Percentiles rank a stretch among this genome's conserved stretches.
phyloP scores from a whole-genome alignment of 1,140 invertebrate species.

The Eupeodes corollae region DNA sequence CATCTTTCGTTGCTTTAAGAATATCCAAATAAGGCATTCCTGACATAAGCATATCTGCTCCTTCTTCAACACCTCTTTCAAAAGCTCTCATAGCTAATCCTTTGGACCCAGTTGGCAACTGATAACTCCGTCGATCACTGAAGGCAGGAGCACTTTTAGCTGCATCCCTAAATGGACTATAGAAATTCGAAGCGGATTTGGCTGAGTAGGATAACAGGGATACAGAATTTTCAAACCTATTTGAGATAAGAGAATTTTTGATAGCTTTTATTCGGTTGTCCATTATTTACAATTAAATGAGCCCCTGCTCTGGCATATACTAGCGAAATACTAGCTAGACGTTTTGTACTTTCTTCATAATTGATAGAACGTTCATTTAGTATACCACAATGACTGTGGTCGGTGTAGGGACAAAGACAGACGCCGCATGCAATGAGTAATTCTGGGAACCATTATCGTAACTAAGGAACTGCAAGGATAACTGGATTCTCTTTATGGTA shows the following conservation, averaged over 20 bases:
- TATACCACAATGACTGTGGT: conserved; percentile 89
- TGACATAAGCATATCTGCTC: conserved; percentile 95
- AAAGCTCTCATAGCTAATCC: conserved; percentile 80
- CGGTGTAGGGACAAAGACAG: conserved; percentile 87
- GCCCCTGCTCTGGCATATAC: conserved; percentile 83
- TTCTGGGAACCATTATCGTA: conserved; percentile 68
- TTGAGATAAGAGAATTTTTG: conserved; percentile 56
- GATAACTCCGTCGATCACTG: conserved; percentile 86
- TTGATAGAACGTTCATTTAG: conserved; percentile 61
- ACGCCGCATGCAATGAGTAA: conserved; percentile 89
- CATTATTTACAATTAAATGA: conserved; percentile 95
- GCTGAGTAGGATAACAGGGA: conserved; percentile 85
- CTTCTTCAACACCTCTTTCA: conserved; percentile 81
- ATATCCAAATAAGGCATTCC: conserved; percentile 88
- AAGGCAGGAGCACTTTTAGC: conserved; percentile 81
- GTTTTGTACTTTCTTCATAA: conserved; percentile 65
- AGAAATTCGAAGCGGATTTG: conserved; percentile 92
- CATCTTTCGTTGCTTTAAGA: conserved; percentile 70
- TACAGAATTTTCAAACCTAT: conserved; percentile 58
- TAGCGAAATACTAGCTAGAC: conserved; percentile 75
- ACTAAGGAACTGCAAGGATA: conserved; percentile 58
- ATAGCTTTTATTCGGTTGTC: conserved; percentile 88
- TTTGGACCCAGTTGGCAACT: conserved; percentile 74
- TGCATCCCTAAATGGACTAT: conserved; percentile 93
- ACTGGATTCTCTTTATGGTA: conserved; percentile 71